A percentile compares a stretch with the other conserved stretches of the same genome.
phyloP scores from a whole-genome alignment of 2,113 vertebrate species.

The Microcebus tavaratra region DNA sequence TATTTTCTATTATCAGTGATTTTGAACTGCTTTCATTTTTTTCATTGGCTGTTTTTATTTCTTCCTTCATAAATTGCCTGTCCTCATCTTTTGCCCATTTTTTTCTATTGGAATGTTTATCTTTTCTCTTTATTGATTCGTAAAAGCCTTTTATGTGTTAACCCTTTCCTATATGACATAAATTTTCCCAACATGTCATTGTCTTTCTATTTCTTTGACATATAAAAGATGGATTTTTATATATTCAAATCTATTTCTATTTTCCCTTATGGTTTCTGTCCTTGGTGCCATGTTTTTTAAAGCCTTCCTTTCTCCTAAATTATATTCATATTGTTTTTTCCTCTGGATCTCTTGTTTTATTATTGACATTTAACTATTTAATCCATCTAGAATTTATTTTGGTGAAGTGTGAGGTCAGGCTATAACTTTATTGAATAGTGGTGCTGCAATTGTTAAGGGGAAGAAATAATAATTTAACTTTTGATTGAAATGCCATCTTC shows the following conservation, averaged over 20 bases:
- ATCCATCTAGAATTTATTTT: not conserved
- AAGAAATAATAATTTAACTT: not conserved
- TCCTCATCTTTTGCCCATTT: not conserved
- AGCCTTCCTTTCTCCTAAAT: not conserved
- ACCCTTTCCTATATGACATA: not conserved
- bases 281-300: conserved; percentile 21
- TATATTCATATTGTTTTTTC: not conserved
- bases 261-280: not conserved
- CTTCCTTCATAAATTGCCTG: not conserved
- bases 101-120: not conserved
- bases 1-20: conserved; percentile 32
- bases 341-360: not conserved
- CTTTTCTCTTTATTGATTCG: not conserved
- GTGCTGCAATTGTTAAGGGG: not conserved
- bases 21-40: not conserved
- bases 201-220: not conserved
- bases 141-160: not conserved
- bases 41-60: conserved; percentile 21
- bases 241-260: not conserved
- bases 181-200: not conserved
- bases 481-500: not conserved
- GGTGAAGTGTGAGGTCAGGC: not conserved
- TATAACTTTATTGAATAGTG: conserved; percentile 11
- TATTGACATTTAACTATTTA: not conserved
- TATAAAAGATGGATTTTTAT: not conserved